Base-by-base conservation (phyloP, 2,888 invertebrate species). In the Hermaeophaga mercurialis region DNA sequence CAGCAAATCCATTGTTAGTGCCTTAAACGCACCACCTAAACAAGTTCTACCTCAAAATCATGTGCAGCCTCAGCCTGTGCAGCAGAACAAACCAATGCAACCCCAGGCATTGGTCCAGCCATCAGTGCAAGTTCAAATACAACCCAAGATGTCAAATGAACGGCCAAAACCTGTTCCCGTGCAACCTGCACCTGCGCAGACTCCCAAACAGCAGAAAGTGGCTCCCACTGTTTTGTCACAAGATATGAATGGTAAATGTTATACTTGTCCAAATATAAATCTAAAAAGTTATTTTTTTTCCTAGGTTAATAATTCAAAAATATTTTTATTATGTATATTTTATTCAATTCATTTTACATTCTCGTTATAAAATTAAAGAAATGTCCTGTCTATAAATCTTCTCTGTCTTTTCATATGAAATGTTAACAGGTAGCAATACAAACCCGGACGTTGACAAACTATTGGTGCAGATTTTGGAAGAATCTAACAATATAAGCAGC, bases 401-500 rank as follows among this genome's bases (percentile, higher is more conserved):
- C 8, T 44, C 15, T 44, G 8, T 6, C 12, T 9, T 15, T 33
- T 33, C 9, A 17, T 6, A 11, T 12, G 31, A n/a, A n/a, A n/a
- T 18, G 47, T 49, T 1, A 59, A 56, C 33, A 56, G 61, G 52
- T 9, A 45, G 45, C 11, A 66, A 62, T 39, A 63, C 67, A 3
- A 71, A 65, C 54, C 73, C 70, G 17, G 77, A 77, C 17, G 75
- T 76, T 7, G 78, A 78, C 43, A 73, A 75, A 56, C 62, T 77
- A 5, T 56, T 77, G 11, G 77, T 76, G 5, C 78, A 77, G 57
- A 66, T 77, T 33, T 61, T 77, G 54, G 77, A 77, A 34, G 76
- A 75, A 48, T 69, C 72, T 9, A 60, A 58, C 43, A 39, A 48
- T 6, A 26, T 44, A 4, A 43, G 43, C 38, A 54, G 56, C 56